Conservation (phyloP, 30 jellyfish, hydroid and myxozoan genomes). For the Hydractinia echinata region DNA sequence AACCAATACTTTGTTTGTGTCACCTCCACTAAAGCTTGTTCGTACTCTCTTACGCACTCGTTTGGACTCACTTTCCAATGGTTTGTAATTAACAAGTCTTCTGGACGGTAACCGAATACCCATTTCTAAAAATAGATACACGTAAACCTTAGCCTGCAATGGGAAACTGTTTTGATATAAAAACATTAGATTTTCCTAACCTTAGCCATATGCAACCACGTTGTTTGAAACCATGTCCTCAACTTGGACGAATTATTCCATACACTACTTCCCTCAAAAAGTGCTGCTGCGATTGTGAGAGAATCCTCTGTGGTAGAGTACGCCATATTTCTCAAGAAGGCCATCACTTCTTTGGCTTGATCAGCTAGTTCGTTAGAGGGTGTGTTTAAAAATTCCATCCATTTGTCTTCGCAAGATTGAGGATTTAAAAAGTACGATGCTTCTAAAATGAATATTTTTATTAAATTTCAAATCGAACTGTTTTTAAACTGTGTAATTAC, state of each 20-base stretch:
- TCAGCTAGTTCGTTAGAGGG: constrained; percentile 18
- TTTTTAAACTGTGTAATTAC: not conserved
- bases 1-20: not conserved
- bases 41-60: not conserved
- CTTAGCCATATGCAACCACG: constrained; percentile 21
- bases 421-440: not conserved
- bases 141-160: not conserved
- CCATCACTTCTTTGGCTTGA: not conserved
- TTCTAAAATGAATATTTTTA: not conserved
- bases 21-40: not conserved
- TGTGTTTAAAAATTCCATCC: constrained; percentile 7
- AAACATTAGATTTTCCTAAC: not conserved
- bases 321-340: constrained; percentile 1
- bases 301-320: constrained; percentile 8
- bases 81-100: constrained; percentile 7
- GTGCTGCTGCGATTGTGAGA: constrained; percentile 13
- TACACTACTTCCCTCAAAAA: constrained; percentile 5
- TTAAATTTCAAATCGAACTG: not conserved
- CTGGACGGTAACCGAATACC: constrained; percentile 19
- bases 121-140: not conserved
- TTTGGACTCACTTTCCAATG: not conserved
- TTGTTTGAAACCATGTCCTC: constrained; percentile 27
- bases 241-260: constrained; percentile 11
- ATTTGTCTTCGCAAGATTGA: constrained; percentile 11
- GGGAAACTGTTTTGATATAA: not conserved